phyloP scores from a whole-genome alignment of 2,113 vertebrate species.

The Tyrannus savana region DNA sequence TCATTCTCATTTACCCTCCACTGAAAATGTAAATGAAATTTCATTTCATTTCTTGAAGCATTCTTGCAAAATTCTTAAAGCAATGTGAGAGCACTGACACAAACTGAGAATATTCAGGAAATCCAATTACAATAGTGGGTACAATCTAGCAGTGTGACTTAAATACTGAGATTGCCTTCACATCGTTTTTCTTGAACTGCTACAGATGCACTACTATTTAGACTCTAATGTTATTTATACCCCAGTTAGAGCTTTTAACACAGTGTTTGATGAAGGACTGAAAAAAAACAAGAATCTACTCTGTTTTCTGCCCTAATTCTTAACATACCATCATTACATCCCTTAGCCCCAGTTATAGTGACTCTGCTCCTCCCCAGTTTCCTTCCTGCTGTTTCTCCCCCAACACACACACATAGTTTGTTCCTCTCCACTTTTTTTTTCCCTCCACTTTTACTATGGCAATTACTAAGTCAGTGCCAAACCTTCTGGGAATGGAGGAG shows the following conservation, averaged over 20 bases:
- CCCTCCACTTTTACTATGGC: neutral
- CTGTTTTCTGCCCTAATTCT: neutral
- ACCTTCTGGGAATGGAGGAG: neutral
- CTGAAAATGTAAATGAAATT: neutral
- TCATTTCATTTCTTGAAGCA: neutral
- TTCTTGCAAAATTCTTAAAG: neutral
- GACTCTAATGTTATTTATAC: neutral
- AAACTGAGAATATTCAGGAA: neutral
- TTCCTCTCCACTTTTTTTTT: neutral
- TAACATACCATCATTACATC: neutral
- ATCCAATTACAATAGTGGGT: neutral
- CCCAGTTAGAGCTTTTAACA: neutral
- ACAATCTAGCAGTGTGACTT: neutral
- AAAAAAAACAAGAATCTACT: neutral
- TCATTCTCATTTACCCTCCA: neutral
- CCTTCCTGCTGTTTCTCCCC: neutral
- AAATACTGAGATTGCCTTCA: neutral
- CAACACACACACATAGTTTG: neutral
- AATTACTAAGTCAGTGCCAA: neutral
- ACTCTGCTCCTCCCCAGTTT: neutral
- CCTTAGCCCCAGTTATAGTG: neutral
- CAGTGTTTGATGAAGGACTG: neutral
- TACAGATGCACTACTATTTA: neutral
- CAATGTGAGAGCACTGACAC: neutral
- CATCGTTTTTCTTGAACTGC: neutral